phyloP scores from a whole-genome alignment of 2,797 vertebrate genomes.

The Valencia hispanica region DNA sequence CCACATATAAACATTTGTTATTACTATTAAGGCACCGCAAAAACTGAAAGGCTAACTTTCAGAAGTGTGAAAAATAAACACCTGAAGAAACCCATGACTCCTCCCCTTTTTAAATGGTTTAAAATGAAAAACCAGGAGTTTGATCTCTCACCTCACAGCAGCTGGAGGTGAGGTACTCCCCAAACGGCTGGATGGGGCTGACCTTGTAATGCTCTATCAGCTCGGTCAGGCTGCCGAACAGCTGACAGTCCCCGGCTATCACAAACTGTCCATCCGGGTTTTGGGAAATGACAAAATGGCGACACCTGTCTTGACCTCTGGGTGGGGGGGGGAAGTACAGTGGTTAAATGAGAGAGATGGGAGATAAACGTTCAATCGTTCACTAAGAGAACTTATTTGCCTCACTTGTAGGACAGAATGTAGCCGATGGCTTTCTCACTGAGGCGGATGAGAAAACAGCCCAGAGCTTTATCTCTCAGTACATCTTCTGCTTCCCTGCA shows the following conservation, averaged over 20 bases:
- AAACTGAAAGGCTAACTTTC: no score
- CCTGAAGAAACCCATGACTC: neutral
- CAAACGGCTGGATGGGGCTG: conserved; percentile 83
- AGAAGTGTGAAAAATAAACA: neutral
- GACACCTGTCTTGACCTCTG: conserved; percentile 85
- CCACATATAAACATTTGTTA: no score
- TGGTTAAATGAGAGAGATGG: neutral
- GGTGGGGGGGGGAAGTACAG: conserved; percentile 13
- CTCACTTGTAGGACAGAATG: conserved; percentile 89
- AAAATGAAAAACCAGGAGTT: neutral
- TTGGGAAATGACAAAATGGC: conserved; percentile 87
- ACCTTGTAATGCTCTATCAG: conserved; percentile 81
- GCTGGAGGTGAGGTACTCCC: conserved; percentile 80
- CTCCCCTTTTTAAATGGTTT: no score
- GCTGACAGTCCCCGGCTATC: conserved; percentile 78
- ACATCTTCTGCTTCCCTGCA: conserved; percentile 85
- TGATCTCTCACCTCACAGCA: conserved; percentile 66
- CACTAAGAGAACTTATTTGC: neutral
- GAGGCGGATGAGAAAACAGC: conserved; percentile 86
- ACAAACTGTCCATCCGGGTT: conserved; percentile 72
- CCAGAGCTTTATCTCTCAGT: conserved; percentile 78
- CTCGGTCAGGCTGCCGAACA: conserved; percentile 72
- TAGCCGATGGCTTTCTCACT: conserved; percentile 84
- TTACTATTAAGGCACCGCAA: no score
- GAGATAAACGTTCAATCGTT: fast-evolving